phyloP scores from a whole-genome alignment of 2,888 invertebrate species.

The Xylota segnis region DNA sequence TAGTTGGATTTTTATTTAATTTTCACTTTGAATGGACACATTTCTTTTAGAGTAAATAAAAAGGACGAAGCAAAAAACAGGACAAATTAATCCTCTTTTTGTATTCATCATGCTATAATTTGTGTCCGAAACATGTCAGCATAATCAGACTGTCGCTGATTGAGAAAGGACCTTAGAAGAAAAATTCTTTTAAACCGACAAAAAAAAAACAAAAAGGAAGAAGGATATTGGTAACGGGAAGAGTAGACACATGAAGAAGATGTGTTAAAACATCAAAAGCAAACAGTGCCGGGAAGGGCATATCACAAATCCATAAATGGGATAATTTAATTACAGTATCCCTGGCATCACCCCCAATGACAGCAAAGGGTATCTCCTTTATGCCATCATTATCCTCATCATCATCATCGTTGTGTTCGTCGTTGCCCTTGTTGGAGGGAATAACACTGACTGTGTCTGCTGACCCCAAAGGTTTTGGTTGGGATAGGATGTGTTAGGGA shows the following conservation, averaged over 20 bases:
- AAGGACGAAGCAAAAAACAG: slow-evolving; percentile 20
- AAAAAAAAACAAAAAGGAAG: slow-evolving; percentile 4
- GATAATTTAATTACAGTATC: slow-evolving; percentile 65
- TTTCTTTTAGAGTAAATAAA: slow-evolving; percentile 56
- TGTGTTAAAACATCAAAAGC: slow-evolving; percentile 30
- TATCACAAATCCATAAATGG: slow-evolving; percentile 36
- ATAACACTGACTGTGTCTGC: neutral
- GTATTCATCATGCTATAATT: slow-evolving; percentile 67
- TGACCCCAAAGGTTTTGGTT: slow-evolving; percentile 29
- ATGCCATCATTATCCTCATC: slow-evolving; percentile 30
- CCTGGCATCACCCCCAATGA: neutral
- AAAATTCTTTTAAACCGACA: slow-evolving; percentile 44
- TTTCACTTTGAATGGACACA: slow-evolving; percentile 72
- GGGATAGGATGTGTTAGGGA: slow-evolving; percentile 27
- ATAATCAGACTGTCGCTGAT: slow-evolving; percentile 73
- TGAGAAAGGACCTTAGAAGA: slow-evolving; percentile 49
- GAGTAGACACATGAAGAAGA: neutral
- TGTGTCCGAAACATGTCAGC: slow-evolving; percentile 58
- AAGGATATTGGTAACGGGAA: slow-evolving; percentile 26
- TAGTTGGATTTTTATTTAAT: slow-evolving; percentile 65
- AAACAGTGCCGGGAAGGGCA: slow-evolving; percentile 16
- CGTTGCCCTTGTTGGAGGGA: slow-evolving; percentile 8
- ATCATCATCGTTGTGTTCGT: slow-evolving; percentile 25
- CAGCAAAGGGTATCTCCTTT: slow-evolving; percentile 20
- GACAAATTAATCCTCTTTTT: slow-evolving; percentile 73